Base-by-base conservation (phyloP, 2,888 invertebrate species). In the Eurytoma californica region DNA sequence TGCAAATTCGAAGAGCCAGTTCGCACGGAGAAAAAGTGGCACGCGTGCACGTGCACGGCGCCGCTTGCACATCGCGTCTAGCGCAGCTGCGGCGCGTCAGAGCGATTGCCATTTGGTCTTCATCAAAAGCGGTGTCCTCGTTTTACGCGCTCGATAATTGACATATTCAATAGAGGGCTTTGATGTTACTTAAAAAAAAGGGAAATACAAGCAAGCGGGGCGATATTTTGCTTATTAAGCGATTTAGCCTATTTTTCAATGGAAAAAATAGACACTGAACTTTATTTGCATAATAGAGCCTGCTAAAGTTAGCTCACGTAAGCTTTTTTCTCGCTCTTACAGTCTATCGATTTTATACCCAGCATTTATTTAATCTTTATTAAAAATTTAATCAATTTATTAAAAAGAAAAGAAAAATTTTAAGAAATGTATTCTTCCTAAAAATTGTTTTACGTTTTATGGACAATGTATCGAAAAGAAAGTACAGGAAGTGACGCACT, bases 131-230 rank as follows among this genome's bases (percentile, higher is more conserved):
- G 30, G 4, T 30, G 66, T 58, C 66, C 66, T 24, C 66, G 47
- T 75, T 75, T 68, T 67, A 61, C 9, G 39, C 68, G 39, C 63
- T 76, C 68, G 55, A 68, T 75, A 76, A 76, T 69, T 76, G 68
- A 69, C 76, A 47, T 39, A 47, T 61, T 61, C 61, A 69, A 60
- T 68, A 51, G 47, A 49, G 24, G 24, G 49, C 49, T 73, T 57
- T 57, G 57, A 39, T 24, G 57, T 28, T 66, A 18, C 58, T 49
- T 55, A 20, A n/a, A 58, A 70, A 58, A 24, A 49, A 55, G 55
- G 13, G 16, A 53, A 53, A 53, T 63, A 73, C 4, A 39, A 57
- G 14, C 18, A 55, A 65, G 57, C 58, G 58, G 24, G 39, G 47
- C 47, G n/a, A n/a, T 58, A 12, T 20, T 53, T 53, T n/a, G 14